Evolutionary conservation across 2,888 invertebrate species (phyloP).

Genomic region (Ceramica pisi): DNA sequence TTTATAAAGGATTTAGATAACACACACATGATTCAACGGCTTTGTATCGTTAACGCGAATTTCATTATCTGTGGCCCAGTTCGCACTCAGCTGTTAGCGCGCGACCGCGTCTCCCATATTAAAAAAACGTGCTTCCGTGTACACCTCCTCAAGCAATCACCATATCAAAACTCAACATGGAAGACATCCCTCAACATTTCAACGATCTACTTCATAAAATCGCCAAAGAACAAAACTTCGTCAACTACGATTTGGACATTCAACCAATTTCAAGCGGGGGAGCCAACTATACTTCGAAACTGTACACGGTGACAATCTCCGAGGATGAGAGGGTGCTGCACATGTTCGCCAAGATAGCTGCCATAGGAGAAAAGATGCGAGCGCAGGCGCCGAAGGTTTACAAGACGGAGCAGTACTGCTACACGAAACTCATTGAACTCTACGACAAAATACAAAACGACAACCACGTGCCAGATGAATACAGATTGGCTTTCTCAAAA

Average conservation of each 20-base stretch:
- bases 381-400: conserved; percentile 65
- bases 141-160: neutral
- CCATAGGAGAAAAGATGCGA: conserved; percentile 72
- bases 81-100: neutral
- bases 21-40: neutral
- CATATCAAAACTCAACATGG: conserved; percentile 36
- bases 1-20: neutral
- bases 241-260: conserved; percentile 60
- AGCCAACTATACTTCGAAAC: conserved; percentile 72
- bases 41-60: neutral
- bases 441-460: conserved; percentile 73
- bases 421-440: conserved; percentile 69
- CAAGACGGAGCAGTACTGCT: conserved; percentile 74
- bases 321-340: conserved; percentile 60
- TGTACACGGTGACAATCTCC: conserved; percentile 64
- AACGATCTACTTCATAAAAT: conserved; percentile 55
- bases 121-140: neutral
- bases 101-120: neutral
- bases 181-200: conserved; percentile 29
- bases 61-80: neutral
- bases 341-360: conserved; percentile 78
- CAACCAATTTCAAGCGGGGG: conserved; percentile 68
- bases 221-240: conserved; percentile 62
- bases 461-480: conserved; percentile 66
- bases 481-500: conserved; percentile 72